Conservation (phyloP, 2,113 vertebrate species). For the Ictidomys tridecemlineatus region DNA sequence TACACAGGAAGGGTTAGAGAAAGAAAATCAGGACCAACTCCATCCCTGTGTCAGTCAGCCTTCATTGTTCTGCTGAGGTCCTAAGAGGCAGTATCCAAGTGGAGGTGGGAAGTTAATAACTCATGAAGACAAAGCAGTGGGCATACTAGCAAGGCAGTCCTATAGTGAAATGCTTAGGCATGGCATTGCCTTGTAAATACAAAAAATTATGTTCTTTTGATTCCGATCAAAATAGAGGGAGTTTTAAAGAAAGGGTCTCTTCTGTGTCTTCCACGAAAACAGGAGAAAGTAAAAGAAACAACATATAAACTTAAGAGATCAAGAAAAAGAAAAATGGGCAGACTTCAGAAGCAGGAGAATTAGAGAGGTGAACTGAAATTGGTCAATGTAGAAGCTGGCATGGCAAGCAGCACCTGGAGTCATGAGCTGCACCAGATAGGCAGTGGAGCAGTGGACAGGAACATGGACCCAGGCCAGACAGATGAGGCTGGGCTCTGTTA, state of each 20-base stretch:
- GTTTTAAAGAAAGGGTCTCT: conserved; percentile 3
- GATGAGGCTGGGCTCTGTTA: conserved; percentile 58
- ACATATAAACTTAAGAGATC: not conserved
- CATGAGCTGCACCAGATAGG: conserved; percentile 72
- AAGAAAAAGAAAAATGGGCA: conserved; percentile 47
- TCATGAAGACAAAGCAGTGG: conserved; percentile 45
- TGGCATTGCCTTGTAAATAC: conserved; percentile 42
- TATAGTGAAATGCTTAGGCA: conserved; percentile 1
- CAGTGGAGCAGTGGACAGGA: conserved; percentile 67
- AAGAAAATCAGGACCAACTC: conserved; percentile 54
- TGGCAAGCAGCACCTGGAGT: conserved; percentile 73
- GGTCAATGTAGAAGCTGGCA: conserved; percentile 15
- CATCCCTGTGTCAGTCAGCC: not conserved
- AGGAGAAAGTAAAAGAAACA: not conserved
- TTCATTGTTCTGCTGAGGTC: conserved; percentile 50
- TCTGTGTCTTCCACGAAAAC: not conserved
- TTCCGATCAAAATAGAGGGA: conserved; percentile 23
- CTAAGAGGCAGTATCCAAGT: conserved; percentile 33
- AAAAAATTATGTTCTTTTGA: conserved; percentile 5
- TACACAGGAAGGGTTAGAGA: conserved; percentile 10
- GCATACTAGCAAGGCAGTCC: conserved; percentile 44
- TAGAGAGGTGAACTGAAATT: conserved; percentile 65
- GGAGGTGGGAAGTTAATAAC: not conserved
- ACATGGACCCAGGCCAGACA: conserved; percentile 64
- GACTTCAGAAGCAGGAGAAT: conserved; percentile 60